Evolutionary conservation across 2,113 vertebrate genomes (phyloP).

Genomic region (Amblyornis subalaris): DNA sequence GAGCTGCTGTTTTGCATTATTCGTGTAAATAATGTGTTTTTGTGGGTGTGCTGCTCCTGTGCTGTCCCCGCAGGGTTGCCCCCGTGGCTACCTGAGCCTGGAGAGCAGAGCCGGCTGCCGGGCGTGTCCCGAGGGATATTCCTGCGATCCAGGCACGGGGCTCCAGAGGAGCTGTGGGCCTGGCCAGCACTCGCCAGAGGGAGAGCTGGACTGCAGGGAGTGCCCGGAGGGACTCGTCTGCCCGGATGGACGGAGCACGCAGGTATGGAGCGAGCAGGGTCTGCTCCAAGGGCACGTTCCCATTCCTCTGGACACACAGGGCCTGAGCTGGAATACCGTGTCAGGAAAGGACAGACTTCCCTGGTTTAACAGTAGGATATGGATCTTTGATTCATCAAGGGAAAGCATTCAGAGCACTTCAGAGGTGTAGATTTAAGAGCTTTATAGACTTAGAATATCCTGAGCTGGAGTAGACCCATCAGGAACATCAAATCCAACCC

Average conservation of each 20-base stretch:
- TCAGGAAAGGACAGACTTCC: not conserved
- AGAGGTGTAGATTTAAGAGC: too few relatives aligned
- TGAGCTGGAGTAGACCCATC: not conserved
- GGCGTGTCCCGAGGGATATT: constrained; percentile 78
- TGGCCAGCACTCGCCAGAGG: constrained; percentile 78
- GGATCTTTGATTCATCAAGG: not conserved
- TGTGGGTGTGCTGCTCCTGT: not conserved
- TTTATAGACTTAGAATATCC: not conserved
- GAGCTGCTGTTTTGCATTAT: not conserved
- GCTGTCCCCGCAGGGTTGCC: constrained; percentile 70
- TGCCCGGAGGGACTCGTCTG: constrained; percentile 78
- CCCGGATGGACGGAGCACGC: constrained; percentile 63
- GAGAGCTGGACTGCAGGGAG: constrained; percentile 68
- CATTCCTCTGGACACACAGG: not conserved
- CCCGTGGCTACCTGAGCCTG: constrained; percentile 74
- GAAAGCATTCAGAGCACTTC: not conserved
- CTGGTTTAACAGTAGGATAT: not conserved
- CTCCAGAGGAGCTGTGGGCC: constrained; percentile 66
- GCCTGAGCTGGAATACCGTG: not conserved
- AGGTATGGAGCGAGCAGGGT: constrained; percentile 24
- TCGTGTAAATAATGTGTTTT: not conserved
- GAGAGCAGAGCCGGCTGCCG: constrained; percentile 75
- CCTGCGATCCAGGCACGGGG: constrained; percentile 67
- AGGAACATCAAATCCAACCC: not conserved
- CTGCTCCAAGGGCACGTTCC: too few relatives aligned